Evolutionary conservation across 2,797 vertebrate genomes (phyloP).

Genomic region (Lerista edwardsae): DNA sequence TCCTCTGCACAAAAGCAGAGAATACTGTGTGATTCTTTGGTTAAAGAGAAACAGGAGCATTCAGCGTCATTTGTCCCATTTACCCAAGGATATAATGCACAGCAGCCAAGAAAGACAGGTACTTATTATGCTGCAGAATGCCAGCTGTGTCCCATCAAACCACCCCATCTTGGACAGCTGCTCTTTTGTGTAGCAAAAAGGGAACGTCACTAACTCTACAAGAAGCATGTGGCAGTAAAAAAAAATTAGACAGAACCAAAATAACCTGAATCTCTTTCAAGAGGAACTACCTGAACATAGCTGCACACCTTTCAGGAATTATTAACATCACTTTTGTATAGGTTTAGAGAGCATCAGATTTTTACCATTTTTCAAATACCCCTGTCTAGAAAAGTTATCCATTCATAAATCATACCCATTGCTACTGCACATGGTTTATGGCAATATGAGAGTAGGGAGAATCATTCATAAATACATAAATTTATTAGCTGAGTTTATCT

Average conservation of each 20-base stretch:
- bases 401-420: background rate
- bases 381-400: background rate
- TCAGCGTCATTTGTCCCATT: fast-evolving
- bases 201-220: slow-evolving; percentile 22
- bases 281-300: background rate
- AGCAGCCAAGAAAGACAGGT: fast-evolving
- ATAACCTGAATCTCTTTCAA: background rate
- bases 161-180: background rate
- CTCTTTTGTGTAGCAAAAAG: background rate
- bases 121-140: fast-evolving
- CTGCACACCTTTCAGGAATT: background rate
- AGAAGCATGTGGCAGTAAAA: background rate
- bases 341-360: no score
- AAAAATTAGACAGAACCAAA: background rate
- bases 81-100: fast-evolving
- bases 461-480: background rate
- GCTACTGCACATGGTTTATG: background rate
- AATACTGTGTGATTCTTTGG: background rate
- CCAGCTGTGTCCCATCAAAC: background rate
- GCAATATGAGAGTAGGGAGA: background rate
- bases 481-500: background rate
- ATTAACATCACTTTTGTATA: background rate
- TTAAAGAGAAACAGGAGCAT: background rate
- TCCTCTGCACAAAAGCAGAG: background rate
- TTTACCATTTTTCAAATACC: background rate